Percentiles rank a stretch among this genome's conserved stretches.
Conservation (phyloP, 2,888 invertebrate species). For the Ectemnius continuus region DNA sequence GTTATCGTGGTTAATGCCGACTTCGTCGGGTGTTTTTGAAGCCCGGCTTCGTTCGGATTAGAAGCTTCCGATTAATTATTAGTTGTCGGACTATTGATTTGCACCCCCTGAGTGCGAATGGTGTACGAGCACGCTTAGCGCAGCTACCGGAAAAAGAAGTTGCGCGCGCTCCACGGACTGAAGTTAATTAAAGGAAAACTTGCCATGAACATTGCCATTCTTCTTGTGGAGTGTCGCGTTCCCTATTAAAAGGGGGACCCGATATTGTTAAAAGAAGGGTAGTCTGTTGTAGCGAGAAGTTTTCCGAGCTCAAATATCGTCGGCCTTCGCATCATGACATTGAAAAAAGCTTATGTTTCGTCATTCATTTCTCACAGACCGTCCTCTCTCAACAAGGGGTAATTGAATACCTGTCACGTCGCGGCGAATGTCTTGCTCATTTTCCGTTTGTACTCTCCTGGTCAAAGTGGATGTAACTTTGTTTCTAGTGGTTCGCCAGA, state of each 20-base stretch:
- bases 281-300: not conserved
- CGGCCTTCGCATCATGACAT: not conserved
- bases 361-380: not conserved
- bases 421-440: too few relatives aligned
- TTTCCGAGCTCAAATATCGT: not conserved
- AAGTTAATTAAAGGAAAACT: slow-evolving; percentile 8
- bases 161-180: not conserved
- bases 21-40: not conserved
- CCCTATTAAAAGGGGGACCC: not conserved
- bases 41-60: not conserved
- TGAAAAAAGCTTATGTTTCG: not conserved
- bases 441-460: too few relatives aligned
- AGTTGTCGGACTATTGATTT: slow-evolving; percentile 14
- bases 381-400: too few relatives aligned
- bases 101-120: not conserved
- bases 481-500: slow-evolving; percentile 87
- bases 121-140: not conserved
- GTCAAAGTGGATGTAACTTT: slow-evolving; percentile 28
- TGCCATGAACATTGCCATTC: not conserved
- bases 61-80: slow-evolving; percentile 9
- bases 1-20: slow-evolving; percentile 33
- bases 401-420: too few relatives aligned
- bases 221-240: not conserved
- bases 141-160: not conserved
- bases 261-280: not conserved